phyloP scores from a whole-genome alignment of 1,140 invertebrate species.

The Lethocerus indicus region DNA sequence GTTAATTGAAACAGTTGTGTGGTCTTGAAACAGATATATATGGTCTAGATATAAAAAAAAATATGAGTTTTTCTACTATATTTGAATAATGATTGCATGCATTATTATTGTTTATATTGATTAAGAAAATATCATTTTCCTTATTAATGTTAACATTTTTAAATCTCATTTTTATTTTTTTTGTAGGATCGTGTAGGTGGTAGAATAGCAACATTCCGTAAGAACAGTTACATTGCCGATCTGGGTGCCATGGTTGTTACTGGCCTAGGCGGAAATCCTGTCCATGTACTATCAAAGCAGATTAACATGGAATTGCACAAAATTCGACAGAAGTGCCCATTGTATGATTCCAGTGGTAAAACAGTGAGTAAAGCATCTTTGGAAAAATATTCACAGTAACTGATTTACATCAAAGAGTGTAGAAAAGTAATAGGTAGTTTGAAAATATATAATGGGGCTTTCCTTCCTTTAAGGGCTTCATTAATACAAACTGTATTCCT shows the following conservation, averaged over 20 bases:
- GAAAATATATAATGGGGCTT: too few relatives aligned
- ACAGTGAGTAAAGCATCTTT: slow-evolving; percentile 41
- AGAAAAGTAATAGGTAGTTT: too few relatives aligned
- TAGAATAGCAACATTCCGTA: slow-evolving; percentile 89
- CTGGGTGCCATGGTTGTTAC: slow-evolving; percentile 82
- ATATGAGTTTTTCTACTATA: neutral
- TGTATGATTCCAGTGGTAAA: slow-evolving; percentile 87
- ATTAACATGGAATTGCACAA: slow-evolving; percentile 94
- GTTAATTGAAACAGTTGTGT: too few relatives aligned
- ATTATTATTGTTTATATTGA: neutral
- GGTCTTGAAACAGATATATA: too few relatives aligned
- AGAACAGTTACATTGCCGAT: slow-evolving; percentile 88
- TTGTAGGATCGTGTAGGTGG: slow-evolving; percentile 81
- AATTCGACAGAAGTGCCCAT: slow-evolving; percentile 90
- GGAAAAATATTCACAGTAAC: too few relatives aligned
- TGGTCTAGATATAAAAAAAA: neutral
- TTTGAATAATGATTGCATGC: neutral
- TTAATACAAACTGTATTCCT: too few relatives aligned
- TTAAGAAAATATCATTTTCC: too few relatives aligned
- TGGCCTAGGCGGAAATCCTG: slow-evolving; percentile 86
- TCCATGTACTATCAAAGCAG: slow-evolving; percentile 88
- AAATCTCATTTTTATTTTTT: slow-evolving; percentile 4
- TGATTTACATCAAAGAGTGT: too few relatives aligned
- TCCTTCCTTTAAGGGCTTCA: too few relatives aligned
- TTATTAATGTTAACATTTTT: too few relatives aligned